Evolutionary conservation across 2,113 vertebrate species (phyloP), one percentile per base, ranked within the genome.

Genomic region (Cyanistes caeruleus): DNA sequence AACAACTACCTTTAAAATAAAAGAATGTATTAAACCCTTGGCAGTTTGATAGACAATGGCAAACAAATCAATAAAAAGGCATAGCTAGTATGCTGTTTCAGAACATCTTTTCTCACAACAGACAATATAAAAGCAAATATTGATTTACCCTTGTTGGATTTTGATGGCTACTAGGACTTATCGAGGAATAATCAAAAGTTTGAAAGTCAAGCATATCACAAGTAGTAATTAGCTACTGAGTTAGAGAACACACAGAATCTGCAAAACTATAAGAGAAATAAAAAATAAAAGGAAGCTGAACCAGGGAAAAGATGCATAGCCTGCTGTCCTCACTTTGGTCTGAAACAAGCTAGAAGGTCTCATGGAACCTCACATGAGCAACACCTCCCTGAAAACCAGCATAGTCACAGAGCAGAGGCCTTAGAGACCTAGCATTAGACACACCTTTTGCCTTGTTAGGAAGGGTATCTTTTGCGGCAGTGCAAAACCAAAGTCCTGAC

Each of bases 61-160:
- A 84, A 87, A 84, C 15, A 86, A 74, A 96, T 96, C 91, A 79
- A 95, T 96, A 82, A 78, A 49, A 51, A 86, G 46, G 56, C 39
- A 81, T 51, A 74, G 49, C 51, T 79, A 87, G 37, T 46, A 35
- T 68, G 69, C 62, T 91, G 37, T 52, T 95, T 76, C 58, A 30
- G 48, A 91, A 53, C 68, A 87, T 46, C 31, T 86, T 91, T 94
- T 96, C 75, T 81, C 55, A 30, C 53, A 89, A 37, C 11, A 87
- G 51, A 53, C 70, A 31, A 91, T 58, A 81, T 75, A 97, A 95
- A 94, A 89, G 33, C 33, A 90, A 90, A 91, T 88, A 95, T 92
- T 86, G 91, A 93, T 96, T 95, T 94, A 74, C 27, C 7, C 37
- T 87, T 5, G 0, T 76, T 94, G 55, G 48, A 94, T 95, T 95